Evolutionary conservation across 2,797 vertebrate genomes (phyloP).

Genomic region (Pachyuromys duprasi): DNA sequence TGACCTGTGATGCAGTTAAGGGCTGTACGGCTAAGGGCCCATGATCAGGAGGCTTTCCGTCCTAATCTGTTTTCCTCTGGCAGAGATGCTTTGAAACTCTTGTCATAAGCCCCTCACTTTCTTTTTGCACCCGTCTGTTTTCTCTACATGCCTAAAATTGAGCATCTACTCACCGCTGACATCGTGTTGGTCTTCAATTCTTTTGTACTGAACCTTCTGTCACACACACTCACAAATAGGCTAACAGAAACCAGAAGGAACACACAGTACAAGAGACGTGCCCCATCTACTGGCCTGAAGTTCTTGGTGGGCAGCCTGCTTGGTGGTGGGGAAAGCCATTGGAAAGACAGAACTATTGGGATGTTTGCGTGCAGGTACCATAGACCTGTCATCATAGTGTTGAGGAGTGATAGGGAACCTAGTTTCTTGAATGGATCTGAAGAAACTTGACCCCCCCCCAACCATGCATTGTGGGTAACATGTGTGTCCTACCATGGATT

Average conservation of each 20-base stretch:
- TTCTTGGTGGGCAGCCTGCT: neutral
- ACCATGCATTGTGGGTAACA: neutral
- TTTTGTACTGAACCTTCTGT: neutral
- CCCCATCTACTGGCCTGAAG: neutral
- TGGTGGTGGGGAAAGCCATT: neutral
- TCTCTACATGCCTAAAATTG: slow-evolving; percentile 18
- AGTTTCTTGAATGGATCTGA: neutral
- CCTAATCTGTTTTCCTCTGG: slow-evolving; percentile 32
- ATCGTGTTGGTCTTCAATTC: slow-evolving; percentile 21
- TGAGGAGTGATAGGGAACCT: too few relatives aligned
- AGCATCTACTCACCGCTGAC: neutral
- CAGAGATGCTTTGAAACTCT: slow-evolving; percentile 57
- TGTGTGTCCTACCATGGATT: neutral
- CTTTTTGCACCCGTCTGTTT: slow-evolving; percentile 34
- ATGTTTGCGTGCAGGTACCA: neutral
- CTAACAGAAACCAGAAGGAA: neutral
- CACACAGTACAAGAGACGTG: neutral
- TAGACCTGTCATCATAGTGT: neutral
- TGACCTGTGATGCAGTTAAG: neutral
- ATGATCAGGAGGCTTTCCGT: slow-evolving; percentile 33
- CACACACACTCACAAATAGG: neutral
- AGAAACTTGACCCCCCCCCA: neutral
- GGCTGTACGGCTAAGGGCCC: neutral
- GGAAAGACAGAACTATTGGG: neutral
- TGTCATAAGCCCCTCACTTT: neutral